phyloP scores from a whole-genome alignment of 2,797 vertebrate species.

The Pseudopleuronectes americanus region DNA sequence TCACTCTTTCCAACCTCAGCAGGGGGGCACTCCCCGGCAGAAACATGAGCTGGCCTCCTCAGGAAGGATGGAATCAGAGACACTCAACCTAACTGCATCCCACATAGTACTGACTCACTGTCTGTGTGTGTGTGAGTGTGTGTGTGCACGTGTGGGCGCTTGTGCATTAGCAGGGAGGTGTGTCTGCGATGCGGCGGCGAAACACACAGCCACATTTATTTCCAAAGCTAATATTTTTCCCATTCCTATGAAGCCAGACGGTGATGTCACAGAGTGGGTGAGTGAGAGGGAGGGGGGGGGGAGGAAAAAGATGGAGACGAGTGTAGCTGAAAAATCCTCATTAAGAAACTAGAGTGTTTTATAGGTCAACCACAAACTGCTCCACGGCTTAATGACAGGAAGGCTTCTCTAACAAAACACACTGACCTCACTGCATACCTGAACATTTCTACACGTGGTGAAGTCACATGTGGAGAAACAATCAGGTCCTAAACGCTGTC shows the following conservation, averaged over 20 bases:
- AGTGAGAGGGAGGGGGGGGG: conserved; percentile 1
- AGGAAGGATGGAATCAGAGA: conserved; percentile 47
- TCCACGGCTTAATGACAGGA: conserved; percentile 62
- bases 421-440: conserved; percentile 49
- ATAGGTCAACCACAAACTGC: conserved; percentile 56
- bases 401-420: conserved; percentile 38
- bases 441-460: conserved; percentile 36
- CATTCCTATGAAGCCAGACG: conserved; percentile 64
- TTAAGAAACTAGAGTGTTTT: conserved; percentile 63
- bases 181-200: conserved; percentile 58
- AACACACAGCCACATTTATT: conserved; percentile 55
- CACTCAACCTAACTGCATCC: conserved; percentile 47
- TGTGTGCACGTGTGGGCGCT: conserved; percentile 35
- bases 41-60: conserved; percentile 42
- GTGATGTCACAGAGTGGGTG: conserved; percentile 72
- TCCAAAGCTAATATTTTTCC: conserved; percentile 73
- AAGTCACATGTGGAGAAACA: conserved; percentile 30
- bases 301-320: conserved; percentile 24
- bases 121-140: conserved; percentile 30
- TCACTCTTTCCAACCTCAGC: conserved; percentile 69
- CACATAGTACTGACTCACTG: conserved; percentile 56
- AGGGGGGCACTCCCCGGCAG: conserved; percentile 33
- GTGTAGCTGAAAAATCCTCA: conserved; percentile 19
- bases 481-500: conserved; percentile 16
- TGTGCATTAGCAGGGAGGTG: conserved; percentile 48